Conservation (phyloP, 2,888 invertebrate genomes). For the Xanthia togata region DNA sequence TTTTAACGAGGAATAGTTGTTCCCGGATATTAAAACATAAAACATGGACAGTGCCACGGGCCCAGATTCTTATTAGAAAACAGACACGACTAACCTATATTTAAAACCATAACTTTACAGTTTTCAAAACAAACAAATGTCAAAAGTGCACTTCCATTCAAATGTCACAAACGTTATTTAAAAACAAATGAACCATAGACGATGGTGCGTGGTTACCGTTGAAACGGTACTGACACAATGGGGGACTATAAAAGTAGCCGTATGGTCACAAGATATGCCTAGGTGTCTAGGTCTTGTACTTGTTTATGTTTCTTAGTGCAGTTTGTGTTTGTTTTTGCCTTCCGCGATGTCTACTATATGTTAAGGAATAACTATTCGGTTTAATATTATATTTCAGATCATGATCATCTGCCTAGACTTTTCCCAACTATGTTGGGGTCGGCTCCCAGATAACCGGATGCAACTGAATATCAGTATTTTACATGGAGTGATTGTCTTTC, state of each 20-base stretch:
- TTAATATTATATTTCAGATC: neutral
- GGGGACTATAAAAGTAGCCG: constrained; percentile 38
- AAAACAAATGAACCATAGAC: constrained; percentile 41
- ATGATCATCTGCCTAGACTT: neutral
- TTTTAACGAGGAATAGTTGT: neutral
- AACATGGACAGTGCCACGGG: neutral
- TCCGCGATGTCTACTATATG: neutral
- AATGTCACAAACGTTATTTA: constrained; percentile 30
- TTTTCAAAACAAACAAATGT: constrained; percentile 29
- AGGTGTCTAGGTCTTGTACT: constrained; percentile 25
- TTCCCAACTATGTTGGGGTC: neutral
- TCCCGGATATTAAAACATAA: neutral
- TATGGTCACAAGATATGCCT: constrained; percentile 29
- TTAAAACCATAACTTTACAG: constrained; percentile 3
- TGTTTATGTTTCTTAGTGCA: neutral
- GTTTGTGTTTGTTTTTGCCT: neutral
- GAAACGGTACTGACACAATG: constrained; percentile 52
- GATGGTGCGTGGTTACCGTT: constrained; percentile 42
- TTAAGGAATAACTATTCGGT: neutral
- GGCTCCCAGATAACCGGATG: neutral
- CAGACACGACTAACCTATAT: neutral
- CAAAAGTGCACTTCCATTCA: constrained; percentile 40
- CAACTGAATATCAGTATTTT: neutral
- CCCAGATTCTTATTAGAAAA: no score
- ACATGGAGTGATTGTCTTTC: no score